Evolutionary conservation across 2,113 vertebrate genomes (phyloP).

Genomic region (Oncorhynchus nerka): DNA sequence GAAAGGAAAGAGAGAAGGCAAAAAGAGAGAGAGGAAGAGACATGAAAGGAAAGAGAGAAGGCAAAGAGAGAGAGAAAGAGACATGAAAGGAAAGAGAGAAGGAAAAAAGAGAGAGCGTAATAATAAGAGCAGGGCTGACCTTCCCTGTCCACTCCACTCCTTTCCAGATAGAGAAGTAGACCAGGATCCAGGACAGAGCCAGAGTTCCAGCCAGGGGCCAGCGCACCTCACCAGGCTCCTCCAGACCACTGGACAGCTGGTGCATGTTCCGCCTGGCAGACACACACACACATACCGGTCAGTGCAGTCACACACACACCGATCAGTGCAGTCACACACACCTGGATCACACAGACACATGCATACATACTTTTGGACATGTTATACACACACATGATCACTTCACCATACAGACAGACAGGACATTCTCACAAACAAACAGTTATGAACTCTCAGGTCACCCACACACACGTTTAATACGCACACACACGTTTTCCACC

Average conservation of each 20-base stretch:
- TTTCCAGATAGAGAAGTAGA: conserved; percentile 95
- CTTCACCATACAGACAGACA: not conserved
- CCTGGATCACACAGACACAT: not conserved
- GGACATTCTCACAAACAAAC: not conserved
- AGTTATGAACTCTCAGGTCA: too few species aligned
- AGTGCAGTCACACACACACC: not conserved
- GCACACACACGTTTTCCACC: not conserved
- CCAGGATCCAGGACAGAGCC: conserved; percentile 86
- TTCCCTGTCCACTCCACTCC: conserved; percentile 93
- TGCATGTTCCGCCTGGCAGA: conserved; percentile 85
- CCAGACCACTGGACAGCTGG: conserved; percentile 80
- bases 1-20: too few species aligned
- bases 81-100: not conserved
- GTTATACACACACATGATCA: not conserved
- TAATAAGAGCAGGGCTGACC: conserved; percentile 62
- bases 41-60: too few species aligned
- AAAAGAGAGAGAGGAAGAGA: too few species aligned
- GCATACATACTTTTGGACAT: not conserved
- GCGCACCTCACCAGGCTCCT: conserved; percentile 80
- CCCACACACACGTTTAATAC: not conserved
- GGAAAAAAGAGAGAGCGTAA: too few species aligned
- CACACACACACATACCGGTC: not conserved
- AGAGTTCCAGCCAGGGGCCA: conserved; percentile 87
- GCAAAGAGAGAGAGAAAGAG: not conserved
- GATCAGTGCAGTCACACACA: too few species aligned